A percentile compares a stretch with the other conserved stretches of the same genome.
Evolutionary conservation across 2,113 vertebrate genomes (phyloP).

Genomic region (Coturnix japonica): DNA sequence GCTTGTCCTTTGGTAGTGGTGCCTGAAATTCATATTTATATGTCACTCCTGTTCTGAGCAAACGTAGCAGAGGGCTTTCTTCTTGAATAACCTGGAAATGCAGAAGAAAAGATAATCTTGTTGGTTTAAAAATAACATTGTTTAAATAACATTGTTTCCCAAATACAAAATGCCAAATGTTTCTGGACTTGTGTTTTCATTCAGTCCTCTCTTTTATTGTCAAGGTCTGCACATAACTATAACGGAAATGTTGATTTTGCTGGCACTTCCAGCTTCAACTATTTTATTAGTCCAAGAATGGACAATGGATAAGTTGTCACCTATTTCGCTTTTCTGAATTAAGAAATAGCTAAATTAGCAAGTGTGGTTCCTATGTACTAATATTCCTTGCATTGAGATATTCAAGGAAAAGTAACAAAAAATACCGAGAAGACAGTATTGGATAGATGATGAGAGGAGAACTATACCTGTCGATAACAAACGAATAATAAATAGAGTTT

Average conservation of each 20-base stretch:
- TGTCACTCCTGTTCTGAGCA: not conserved
- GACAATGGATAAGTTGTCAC: not conserved
- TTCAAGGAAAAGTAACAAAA: not conserved
- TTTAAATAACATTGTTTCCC: not conserved
- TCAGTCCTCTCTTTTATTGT: not conserved
- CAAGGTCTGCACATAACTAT: not conserved
- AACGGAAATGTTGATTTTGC: not conserved
- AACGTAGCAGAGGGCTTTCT: not conserved
- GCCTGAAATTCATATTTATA: not conserved
- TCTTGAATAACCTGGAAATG: not conserved
- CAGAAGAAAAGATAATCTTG: not conserved
- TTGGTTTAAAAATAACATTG: not conserved
- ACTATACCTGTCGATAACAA: not conserved
- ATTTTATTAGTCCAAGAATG: not conserved
- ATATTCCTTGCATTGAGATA: not conserved
- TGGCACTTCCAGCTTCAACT: not conserved
- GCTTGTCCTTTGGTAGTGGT: not conserved
- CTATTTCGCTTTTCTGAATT: not conserved
- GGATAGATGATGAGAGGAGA: not conserved
- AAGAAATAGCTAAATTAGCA: not conserved
- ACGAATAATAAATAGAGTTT: not conserved
- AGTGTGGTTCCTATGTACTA: not conserved
- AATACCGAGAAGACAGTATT: not conserved
- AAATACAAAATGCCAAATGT: not conserved
- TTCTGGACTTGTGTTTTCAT: not conserved